These are phyloP conservation scores for Norana najaformis DNA, from an alignment of 2,888 invertebrate species.

Conservation along the genomic window DNA sequence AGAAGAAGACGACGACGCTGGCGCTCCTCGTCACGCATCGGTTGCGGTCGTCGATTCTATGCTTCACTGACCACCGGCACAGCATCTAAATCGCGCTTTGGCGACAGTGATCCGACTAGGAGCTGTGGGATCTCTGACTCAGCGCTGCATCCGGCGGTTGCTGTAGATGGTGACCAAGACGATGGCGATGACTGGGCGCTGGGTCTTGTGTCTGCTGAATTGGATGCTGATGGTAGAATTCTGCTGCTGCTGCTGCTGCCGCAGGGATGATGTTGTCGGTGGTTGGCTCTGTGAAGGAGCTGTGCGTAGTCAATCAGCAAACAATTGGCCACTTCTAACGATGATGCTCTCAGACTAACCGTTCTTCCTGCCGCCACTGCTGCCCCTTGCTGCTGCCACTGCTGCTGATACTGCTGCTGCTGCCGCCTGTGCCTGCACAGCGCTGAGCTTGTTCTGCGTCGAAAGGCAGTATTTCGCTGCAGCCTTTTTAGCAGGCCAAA, in stretches of 20 bases:
- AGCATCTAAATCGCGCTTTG: neutral
- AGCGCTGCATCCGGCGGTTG: neutral
- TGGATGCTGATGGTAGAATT: neutral
- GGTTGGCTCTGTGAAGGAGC: neutral
- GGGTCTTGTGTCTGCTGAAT: neutral
- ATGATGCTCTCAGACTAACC: neutral
- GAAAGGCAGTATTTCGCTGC: neutral
- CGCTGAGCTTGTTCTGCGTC: neutral
- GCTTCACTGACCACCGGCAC: conserved; percentile 13
- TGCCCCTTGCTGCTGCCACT: neutral
- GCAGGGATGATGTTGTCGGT: neutral
- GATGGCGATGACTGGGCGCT: neutral
- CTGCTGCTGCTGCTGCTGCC: neutral
- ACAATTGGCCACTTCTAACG: neutral
- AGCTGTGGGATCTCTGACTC: neutral
- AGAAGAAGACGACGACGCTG: neutral
- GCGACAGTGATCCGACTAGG: neutral
- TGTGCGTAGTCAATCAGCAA: neutral
- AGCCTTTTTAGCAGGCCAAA: no score
- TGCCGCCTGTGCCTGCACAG: neutral
- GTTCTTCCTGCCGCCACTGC: neutral
- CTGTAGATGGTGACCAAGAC: neutral
- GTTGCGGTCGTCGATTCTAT: neutral
- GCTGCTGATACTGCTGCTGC: neutral
- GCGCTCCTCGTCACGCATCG: neutral